A percentile compares a stretch with the other conserved stretches of the same genome.
Conservation (phyloP, 2,113 vertebrate species). For the Eira barbara region DNA sequence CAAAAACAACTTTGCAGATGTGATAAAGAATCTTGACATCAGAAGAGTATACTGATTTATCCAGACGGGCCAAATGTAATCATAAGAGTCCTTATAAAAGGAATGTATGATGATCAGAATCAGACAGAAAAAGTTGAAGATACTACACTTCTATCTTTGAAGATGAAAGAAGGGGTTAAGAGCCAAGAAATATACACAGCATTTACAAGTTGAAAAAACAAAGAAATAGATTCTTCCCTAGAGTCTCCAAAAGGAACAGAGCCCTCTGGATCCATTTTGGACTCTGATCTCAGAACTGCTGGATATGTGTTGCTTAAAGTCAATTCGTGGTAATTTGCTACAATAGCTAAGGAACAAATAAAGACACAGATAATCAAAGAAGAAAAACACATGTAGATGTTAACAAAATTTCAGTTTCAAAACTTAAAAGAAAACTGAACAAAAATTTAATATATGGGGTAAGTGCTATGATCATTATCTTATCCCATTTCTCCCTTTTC, state of each 20-base stretch:
- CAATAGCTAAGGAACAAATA: background rate
- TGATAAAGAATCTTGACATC: background rate
- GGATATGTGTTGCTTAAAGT: background rate
- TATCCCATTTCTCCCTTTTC: background rate
- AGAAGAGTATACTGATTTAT: background rate
- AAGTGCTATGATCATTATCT: background rate
- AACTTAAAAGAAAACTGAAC: background rate
- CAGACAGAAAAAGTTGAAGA: background rate
- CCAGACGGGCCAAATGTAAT: background rate
- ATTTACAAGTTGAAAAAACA: background rate
- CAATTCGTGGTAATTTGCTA: background rate
- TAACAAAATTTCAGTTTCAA: background rate
- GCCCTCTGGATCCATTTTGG: background rate
- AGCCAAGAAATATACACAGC: background rate
- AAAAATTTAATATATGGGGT: background rate
- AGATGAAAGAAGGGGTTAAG: background rate
- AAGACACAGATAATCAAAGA: background rate
- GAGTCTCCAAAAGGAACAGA: background rate
- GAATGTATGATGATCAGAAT: background rate
- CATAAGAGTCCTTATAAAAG: background rate
- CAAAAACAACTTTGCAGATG: background rate
- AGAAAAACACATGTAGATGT: background rate
- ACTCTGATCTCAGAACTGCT: background rate
- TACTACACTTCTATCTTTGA: background rate
- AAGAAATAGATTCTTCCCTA: background rate